Conservation (phyloP, 1,140 invertebrate genomes). For the Bombus pascuorum region DNA sequence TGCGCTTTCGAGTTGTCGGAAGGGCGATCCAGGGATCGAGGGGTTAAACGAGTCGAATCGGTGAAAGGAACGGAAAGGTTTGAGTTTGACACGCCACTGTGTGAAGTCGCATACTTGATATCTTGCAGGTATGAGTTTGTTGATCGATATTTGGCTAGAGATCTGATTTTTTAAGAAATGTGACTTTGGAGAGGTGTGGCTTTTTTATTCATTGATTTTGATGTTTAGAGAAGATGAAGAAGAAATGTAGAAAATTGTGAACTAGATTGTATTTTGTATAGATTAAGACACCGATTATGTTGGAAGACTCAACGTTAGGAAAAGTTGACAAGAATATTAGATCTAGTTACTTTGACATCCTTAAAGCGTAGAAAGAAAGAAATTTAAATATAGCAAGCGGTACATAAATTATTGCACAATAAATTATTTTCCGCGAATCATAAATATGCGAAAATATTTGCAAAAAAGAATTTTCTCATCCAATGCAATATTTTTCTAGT, state of each 20-base stretch:
- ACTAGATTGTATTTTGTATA: too few species aligned
- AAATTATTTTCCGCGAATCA: too few species aligned
- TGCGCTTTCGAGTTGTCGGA: neutral
- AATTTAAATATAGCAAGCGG: too few species aligned
- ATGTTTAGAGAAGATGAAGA: too few species aligned
- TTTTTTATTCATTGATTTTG: too few species aligned
- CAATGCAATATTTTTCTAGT: neutral
- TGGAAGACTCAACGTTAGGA: neutral
- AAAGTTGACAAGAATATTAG: neutral
- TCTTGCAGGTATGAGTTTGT: too few species aligned
- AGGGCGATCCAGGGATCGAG: neutral
- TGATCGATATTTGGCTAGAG: neutral
- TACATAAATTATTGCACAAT: too few species aligned
- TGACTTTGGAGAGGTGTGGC: too few species aligned
- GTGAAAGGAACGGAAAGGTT: conserved; percentile 18
- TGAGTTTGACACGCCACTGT: neutral
- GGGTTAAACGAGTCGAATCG: neutral
- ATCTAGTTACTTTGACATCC: too few species aligned
- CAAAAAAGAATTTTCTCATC: neutral
- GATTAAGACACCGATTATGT: neutral
- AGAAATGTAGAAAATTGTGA: too few species aligned
- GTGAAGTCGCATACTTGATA: neutral
- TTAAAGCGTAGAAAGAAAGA: too few species aligned
- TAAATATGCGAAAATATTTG: too few species aligned
- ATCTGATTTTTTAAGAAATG: neutral